Percentiles rank a stretch among this genome's conserved stretches.
These are phyloP conservation scores for Anguilla pacifica DNA, from an alignment of 2,797 vertebrate genomes.

Conservation along the genomic window DNA sequence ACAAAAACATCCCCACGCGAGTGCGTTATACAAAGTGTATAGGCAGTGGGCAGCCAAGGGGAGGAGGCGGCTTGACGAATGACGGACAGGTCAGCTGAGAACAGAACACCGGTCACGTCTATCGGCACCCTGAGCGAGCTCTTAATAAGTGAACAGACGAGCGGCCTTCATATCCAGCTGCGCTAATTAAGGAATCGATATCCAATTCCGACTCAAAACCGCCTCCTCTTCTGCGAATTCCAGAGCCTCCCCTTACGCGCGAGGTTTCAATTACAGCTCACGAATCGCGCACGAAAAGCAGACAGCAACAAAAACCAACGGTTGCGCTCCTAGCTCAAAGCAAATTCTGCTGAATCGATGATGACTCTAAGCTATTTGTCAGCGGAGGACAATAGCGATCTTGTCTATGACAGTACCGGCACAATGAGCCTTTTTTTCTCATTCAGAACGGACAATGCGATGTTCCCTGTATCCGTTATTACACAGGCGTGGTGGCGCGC, in stretches of 20 bases:
- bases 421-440: slow-evolving; percentile 4
- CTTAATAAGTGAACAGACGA: not conserved
- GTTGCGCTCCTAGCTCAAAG: not conserved
- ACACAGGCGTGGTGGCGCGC: not conserved
- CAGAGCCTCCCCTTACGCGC: not conserved
- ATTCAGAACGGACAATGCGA: not conserved
- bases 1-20: not conserved
- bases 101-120: not conserved
- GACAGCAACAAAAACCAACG: not conserved
- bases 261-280: slow-evolving; percentile 12
- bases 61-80: not conserved
- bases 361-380: not conserved
- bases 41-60: not conserved
- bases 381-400: not conserved
- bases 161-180: not conserved
- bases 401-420: not conserved
- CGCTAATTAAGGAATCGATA: slow-evolving; percentile 5
- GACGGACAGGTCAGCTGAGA: not conserved
- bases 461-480: not conserved
- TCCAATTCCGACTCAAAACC: not conserved
- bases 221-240: not conserved
- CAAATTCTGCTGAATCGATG: not conserved
- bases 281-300: not conserved
- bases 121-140: not conserved
- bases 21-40: not conserved